Evolutionary conservation across 1,140 invertebrate species (phyloP).

Genomic region (Zaprionus camerounensis): DNA sequence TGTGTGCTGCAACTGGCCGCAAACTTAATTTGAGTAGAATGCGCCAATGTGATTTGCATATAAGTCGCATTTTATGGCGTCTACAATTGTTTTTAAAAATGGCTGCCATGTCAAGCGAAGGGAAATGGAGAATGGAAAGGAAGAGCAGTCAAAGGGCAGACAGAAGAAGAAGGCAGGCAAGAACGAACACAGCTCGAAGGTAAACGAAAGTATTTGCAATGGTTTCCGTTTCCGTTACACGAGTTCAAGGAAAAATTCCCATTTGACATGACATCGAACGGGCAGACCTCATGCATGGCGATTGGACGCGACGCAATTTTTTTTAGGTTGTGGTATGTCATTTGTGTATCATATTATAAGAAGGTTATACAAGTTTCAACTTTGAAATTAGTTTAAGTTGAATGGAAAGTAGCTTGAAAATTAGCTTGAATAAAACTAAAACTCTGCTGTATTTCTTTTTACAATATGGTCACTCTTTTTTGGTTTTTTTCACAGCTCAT

Average conservation of each 20-base stretch:
- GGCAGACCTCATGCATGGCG: too few species aligned
- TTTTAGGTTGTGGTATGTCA: not conserved
- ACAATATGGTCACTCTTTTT: constrained; percentile 2
- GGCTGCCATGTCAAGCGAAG: constrained; percentile 30
- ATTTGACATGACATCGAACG: constrained; percentile 47
- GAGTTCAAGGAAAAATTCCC: constrained; percentile 52
- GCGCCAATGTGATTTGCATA: constrained; percentile 48
- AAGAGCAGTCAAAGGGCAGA: not conserved
- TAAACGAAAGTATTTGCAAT: constrained; percentile 57
- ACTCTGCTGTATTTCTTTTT: not conserved
- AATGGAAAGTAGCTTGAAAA: too few species aligned
- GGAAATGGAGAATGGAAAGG: not conserved
- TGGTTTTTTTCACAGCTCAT: constrained; percentile 13
- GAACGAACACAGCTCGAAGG: constrained; percentile 15
- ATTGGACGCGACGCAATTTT: constrained; percentile 16
- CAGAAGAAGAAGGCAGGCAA: not conserved
- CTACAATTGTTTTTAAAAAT: constrained; percentile 34
- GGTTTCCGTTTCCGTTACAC: constrained; percentile 56
- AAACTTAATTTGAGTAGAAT: constrained; percentile 22
- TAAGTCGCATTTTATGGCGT: constrained; percentile 23
- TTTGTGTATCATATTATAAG: not conserved
- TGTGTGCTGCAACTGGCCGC: constrained; percentile 19
- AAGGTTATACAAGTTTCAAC: not conserved
- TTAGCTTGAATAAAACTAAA: too few species aligned
- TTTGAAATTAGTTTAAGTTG: not conserved